Conservation (phyloP, 1,140 invertebrate species). For the Drosophila triauraria region DNA sequence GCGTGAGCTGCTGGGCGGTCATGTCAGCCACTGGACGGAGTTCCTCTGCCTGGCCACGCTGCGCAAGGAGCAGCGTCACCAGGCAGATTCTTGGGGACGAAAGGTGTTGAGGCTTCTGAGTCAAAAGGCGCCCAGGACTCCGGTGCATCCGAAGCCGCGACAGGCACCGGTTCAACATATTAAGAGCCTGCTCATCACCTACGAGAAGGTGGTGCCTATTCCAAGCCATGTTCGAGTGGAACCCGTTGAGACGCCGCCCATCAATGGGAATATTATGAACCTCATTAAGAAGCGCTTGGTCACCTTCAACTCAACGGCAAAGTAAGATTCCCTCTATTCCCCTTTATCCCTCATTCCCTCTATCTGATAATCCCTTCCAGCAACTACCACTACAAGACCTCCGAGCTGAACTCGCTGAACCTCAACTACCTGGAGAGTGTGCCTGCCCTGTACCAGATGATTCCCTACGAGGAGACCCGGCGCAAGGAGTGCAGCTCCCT, state of each 20-base stretch:
- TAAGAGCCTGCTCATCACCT: constrained; percentile 87
- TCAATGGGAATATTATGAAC: constrained; percentile 31
- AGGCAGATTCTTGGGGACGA: constrained; percentile 85
- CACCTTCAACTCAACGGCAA: constrained; percentile 65
- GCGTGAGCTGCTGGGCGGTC: constrained; percentile 83
- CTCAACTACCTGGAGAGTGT: constrained; percentile 89
- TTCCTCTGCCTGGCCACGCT: constrained; percentile 88
- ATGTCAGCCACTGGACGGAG: constrained; percentile 88
- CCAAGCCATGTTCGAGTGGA: constrained; percentile 44
- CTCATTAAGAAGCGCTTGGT: constrained; percentile 54
- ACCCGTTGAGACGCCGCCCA: constrained; percentile 25
- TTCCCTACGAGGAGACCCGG: constrained; percentile 54
- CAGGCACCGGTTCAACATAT: constrained; percentile 86
- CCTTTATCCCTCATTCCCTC: too few relatives aligned
- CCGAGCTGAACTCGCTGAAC: constrained; percentile 89
- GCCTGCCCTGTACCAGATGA: constrained; percentile 88
- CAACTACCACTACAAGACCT: constrained; percentile 86
- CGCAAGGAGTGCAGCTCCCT: constrained; percentile 67
- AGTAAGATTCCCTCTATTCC: constrained; percentile 44
- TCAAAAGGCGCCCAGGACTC: constrained; percentile 39
- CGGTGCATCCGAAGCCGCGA: constrained; percentile 58
- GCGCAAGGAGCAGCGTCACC: constrained; percentile 86
- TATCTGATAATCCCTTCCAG: constrained; percentile 20
- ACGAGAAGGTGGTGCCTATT: constrained; percentile 87
- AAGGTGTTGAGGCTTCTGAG: constrained; percentile 57